Evolutionary conservation across 2,888 invertebrate genomes (phyloP).

Genomic region (Margaritifera margaritifera): DNA sequence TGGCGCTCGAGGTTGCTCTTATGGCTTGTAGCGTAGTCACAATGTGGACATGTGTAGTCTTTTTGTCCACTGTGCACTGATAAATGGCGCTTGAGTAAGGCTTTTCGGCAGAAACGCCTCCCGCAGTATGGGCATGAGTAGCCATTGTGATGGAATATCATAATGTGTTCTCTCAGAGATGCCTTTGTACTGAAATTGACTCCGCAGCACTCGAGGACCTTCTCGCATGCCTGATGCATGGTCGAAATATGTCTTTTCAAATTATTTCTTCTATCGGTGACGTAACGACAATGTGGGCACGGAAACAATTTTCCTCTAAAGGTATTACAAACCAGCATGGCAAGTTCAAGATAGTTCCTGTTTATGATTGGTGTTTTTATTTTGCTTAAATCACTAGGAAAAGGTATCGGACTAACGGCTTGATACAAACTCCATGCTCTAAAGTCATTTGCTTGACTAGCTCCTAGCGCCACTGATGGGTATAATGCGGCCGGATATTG

Average conservation of each 20-base stretch:
- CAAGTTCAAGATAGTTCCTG: conserved; percentile 63
- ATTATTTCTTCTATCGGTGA: conserved; percentile 72
- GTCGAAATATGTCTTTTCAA: conserved; percentile 73
- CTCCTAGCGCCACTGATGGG: conserved; percentile 27
- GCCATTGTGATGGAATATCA: conserved; percentile 73
- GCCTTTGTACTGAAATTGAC: conserved; percentile 72
- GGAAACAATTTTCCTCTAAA: conserved; percentile 66
- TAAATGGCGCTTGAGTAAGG: conserved; percentile 73
- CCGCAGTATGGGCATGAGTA: conserved; percentile 73
- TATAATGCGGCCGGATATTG: conserved; percentile 51
- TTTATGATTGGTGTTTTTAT: conserved; percentile 60
- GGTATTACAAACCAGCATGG: conserved; percentile 68
- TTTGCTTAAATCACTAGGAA: conserved; percentile 53
- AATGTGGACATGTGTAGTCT: conserved; percentile 72
- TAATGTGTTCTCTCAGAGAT: conserved; percentile 72
- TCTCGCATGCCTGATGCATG: conserved; percentile 72
- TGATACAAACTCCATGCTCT: conserved; percentile 47
- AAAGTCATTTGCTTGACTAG: conserved; percentile 33
- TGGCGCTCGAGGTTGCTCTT: conserved; percentile 74
- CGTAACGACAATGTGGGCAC: conserved; percentile 70
- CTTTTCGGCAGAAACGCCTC: conserved; percentile 73
- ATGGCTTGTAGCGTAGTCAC: conserved; percentile 74
- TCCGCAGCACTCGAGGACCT: conserved; percentile 72
- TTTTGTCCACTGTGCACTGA: conserved; percentile 74
- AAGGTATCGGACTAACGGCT: conserved; percentile 41